Evolutionary conservation across 2,797 vertebrate species (phyloP).

Genomic region (Urocyon cinereoargenteus): DNA sequence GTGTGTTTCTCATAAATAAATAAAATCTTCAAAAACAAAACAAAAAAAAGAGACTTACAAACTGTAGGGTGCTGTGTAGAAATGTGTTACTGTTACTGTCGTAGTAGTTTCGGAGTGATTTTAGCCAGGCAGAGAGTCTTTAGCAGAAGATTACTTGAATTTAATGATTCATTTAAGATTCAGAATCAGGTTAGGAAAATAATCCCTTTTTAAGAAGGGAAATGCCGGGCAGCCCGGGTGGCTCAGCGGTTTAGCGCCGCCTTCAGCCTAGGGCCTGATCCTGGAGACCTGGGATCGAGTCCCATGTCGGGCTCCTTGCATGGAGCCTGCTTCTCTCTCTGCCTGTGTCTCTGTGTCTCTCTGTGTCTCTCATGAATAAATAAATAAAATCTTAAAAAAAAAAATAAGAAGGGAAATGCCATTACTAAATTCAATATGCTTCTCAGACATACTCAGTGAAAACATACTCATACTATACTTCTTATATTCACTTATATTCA

Average conservation of each 20-base stretch:
- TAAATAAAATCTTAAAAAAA: no score
- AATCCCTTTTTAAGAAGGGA: background rate
- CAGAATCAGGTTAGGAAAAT: background rate
- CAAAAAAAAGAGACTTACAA: no score
- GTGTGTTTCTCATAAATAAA: no score
- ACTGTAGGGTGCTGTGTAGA: no score
- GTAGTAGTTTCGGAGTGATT: background rate
- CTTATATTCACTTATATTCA: background rate
- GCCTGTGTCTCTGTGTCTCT: no score
- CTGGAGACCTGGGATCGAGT: no score
- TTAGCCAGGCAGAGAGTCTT: background rate
- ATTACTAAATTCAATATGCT: background rate
- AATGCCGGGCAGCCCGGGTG: background rate
- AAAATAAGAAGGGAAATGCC: background rate
- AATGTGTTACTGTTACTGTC: background rate
- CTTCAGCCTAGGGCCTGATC: no score
- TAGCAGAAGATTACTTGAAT: background rate
- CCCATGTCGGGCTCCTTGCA: no score
- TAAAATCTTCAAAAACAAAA: no score
- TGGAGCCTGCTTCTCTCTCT: no score
- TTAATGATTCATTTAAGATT: background rate
- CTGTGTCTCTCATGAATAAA: no score
- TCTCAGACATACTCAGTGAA: background rate
- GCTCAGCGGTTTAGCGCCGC: no score
- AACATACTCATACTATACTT: background rate